Evolutionary conservation across 1,140 invertebrate species (phyloP), one percentile per base, ranked within the genome.

Genomic region (Helicoverpa armigera): DNA sequence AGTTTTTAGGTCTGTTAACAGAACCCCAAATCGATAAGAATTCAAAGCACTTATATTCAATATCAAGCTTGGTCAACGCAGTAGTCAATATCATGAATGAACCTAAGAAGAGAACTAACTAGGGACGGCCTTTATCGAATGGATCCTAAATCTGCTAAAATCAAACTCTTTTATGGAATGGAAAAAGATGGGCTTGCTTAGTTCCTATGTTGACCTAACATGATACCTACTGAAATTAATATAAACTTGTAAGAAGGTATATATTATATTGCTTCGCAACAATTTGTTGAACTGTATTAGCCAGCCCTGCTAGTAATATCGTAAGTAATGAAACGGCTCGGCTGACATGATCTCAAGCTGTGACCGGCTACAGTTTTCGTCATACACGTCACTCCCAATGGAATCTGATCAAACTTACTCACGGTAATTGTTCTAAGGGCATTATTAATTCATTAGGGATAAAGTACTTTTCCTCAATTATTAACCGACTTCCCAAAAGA

Each of bases 341-440:
- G 43, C 70, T 53, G 75, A 73, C 76, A 79, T 85, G 84, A 85
- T 83, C 87, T 85, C 88, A 89, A 81, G 87, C 87, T 86, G 85
- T 13, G 83, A 72, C 76, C 67, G 81, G 81, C 78, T 80, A 43
- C 5, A 50, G 65, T 50, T n/a, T 69, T 69, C 65, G 35, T 69
- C 43, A 69, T 12, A 67, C 43, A 16, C 65, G 65, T 69, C 65
- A 69, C 43, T 65, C 61, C 50, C 43, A 48, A 12, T 11, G 43
- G 43, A 48, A 69, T 69, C 65, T 16, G 18, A 69, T 50, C 43
- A 51, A 69, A 69, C 43, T 50, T 69, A 29, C 58, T 69, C 43
- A 3, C 48, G 9, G 43, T 69, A 12, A 50, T 69, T 69, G 43
- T 69, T 50, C 13, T 69, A 69, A 50, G 35, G 43, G 1, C 9